A percentile compares a stretch with the other conserved stretches of the same genome.
These are phyloP conservation scores for Suillia variegata DNA, from an alignment of 2,888 invertebrate genomes.

Conservation along the genomic window DNA sequence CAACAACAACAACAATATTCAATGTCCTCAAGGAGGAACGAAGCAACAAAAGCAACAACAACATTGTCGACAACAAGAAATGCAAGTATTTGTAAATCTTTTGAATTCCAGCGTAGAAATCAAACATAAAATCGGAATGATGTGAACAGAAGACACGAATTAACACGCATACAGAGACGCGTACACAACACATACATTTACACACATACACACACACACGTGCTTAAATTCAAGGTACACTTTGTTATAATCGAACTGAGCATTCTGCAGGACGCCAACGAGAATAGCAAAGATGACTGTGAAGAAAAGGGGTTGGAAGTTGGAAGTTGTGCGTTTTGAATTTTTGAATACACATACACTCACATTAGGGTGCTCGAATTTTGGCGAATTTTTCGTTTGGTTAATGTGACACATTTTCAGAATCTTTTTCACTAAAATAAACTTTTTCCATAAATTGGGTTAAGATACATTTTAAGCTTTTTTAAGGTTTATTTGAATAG, in stretches of 20 bases:
- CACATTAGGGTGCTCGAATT: too few species aligned
- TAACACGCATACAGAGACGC: constrained; percentile 20
- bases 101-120: constrained; percentile 48
- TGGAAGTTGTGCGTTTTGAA: background rate
- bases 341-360: background rate
- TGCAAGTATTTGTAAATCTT: constrained; percentile 48
- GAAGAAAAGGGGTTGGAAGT: background rate
- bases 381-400: too few species aligned
- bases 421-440: too few species aligned
- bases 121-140: constrained; percentile 22
- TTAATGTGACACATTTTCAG: too few species aligned
- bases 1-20: constrained; percentile 3
- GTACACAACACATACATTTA: too few species aligned
- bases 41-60: constrained; percentile 22
- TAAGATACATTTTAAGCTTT: too few species aligned
- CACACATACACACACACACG: constrained; percentile 1
- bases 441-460: too few species aligned
- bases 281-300: background rate
- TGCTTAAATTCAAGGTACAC: constrained; percentile 12
- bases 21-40: background rate
- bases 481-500: too few species aligned
- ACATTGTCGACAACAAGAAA: constrained; percentile 38
- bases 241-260: background rate
- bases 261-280: constrained; percentile 1
- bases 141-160: background rate